Evolutionary conservation across 2,113 vertebrate genomes (phyloP).

Genomic region (Xenus cinereus): DNA sequence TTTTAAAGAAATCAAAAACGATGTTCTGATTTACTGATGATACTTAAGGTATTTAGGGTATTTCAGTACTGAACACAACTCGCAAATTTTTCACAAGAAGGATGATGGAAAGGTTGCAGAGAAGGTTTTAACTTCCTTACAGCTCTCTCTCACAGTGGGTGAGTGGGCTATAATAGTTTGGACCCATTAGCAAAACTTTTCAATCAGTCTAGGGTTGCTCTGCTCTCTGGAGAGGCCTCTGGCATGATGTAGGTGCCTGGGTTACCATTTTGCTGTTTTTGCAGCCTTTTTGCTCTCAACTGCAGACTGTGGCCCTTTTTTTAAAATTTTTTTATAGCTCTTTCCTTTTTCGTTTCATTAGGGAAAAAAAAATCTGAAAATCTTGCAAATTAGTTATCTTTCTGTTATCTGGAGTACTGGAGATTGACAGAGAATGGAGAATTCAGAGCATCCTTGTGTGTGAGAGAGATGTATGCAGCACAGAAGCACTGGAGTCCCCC

Average conservation of each 20-base stretch:
- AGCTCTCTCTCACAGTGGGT: background rate
- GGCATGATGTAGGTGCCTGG: background rate
- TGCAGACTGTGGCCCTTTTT: background rate
- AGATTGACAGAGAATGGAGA: background rate
- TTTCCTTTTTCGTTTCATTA: background rate
- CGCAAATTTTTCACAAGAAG: background rate
- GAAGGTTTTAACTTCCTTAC: background rate
- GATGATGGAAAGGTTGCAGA: background rate
- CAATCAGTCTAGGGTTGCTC: background rate
- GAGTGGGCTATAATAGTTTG: background rate
- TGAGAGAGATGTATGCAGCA: background rate
- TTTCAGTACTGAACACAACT: background rate
- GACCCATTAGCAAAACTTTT: background rate
- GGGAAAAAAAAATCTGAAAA: background rate
- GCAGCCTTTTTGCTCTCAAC: background rate
- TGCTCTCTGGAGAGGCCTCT: background rate
- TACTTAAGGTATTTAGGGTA: background rate
- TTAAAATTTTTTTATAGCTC: background rate
- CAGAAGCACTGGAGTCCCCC: accelerated
- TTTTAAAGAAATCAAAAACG: background rate
- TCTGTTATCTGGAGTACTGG: background rate
- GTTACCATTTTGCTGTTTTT: background rate
- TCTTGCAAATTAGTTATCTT: background rate
- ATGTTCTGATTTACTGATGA: background rate
- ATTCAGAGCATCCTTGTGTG: background rate